A percentile compares a stretch with the other conserved stretches of the same genome.
phyloP scores from a whole-genome alignment of 1,140 invertebrate species.

The Batillaria attramentaria region DNA sequence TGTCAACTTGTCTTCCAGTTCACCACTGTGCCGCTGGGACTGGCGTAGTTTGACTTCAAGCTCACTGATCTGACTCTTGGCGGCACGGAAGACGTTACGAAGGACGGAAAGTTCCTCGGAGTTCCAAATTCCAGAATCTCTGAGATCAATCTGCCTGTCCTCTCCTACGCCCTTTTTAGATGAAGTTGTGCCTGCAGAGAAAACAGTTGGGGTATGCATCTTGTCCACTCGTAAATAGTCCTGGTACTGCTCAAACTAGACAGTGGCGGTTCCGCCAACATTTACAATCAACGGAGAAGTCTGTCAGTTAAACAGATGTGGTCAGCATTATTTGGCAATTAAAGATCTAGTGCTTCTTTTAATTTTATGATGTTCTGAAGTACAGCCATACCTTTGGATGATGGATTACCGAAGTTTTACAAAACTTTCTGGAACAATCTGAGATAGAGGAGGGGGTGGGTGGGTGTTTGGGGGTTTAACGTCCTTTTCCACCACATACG shows the following conservation, averaged over 20 bases:
- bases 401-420: not conserved
- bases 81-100: constrained; percentile 49
- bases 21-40: constrained; percentile 41
- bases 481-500: no score
- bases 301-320: not conserved
- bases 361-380: not conserved
- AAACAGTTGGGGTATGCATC: not conserved
- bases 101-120: constrained; percentile 48
- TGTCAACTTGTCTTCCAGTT: constrained; percentile 40
- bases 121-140: constrained; percentile 51
- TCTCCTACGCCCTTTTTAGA: not conserved
- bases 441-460: no score
- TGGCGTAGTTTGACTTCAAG: constrained; percentile 44
- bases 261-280: not conserved
- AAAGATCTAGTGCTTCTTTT: not conserved
- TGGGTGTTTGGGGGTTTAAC: no score
- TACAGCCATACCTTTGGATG: not conserved
- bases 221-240: not conserved
- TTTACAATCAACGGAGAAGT: not conserved
- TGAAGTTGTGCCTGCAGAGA: not conserved
- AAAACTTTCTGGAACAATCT: not conserved
- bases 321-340: not conserved
- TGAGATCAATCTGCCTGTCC: constrained; percentile 35
- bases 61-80: constrained; percentile 46
- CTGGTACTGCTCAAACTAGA: no score